Evolutionary conservation across 2,888 invertebrate species (phyloP), one percentile per base, ranked within the genome.

Genomic region (Rhorus exstirpatorius): DNA sequence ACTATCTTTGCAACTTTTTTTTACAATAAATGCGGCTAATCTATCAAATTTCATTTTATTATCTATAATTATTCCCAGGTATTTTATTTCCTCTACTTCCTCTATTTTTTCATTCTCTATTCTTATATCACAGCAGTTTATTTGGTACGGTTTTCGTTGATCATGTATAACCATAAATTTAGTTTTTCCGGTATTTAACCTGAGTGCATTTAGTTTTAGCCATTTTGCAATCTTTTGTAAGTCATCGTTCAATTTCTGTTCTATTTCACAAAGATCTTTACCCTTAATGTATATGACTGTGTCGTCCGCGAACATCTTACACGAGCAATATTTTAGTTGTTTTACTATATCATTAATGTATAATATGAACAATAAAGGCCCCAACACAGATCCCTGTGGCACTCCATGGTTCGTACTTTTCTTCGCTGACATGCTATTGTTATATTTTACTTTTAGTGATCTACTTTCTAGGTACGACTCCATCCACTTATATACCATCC

Each of bases 231-330:
- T 17, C 3, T 4, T 49, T 49, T 49, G 14, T 49, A 49, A 17
- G 4, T 49, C 46, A 17, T 49, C 4, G 8, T 49, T 49, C 8
- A 49, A 8, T 17, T 49, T 49, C 19, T 17, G 14, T 17, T 49
- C 46, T 49, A 49, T 49, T 49, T 49, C 17, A 49, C 46, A 49
- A 14, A 49, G 3, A 3, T 49, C 46, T 49, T 14, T 17, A 17
- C 17, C 17, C 4, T 1, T 49, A 4, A 24, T 24, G 3, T 70
- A 70, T 14, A 70, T n/a, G 12, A 70, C 41, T 10, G 35, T 55
- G 3, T 70, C 70, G 12, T 70, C 70, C 0, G 70, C 70, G n/a
- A 55, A 70, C 4, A 70, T 14, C 58, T 70, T 71, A 58, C 55
- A 72, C 49, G 38, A 38, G 10, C 7, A 38, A 8, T 38, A 1